Base-by-base conservation (phyloP, 2,797 vertebrate genomes). In the Saxicola maurus region DNA sequence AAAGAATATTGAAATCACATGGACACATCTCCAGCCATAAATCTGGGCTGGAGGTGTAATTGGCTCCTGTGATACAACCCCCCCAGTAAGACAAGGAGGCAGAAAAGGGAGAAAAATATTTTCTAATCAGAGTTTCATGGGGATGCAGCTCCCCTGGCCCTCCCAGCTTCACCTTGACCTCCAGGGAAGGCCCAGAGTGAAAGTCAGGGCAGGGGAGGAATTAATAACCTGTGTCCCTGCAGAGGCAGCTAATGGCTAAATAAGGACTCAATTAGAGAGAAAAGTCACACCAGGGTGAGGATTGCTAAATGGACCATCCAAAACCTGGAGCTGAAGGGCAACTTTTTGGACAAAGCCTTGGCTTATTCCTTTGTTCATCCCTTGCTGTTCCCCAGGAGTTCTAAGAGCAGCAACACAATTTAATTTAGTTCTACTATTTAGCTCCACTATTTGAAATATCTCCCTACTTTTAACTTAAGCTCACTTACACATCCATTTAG, bases 201-300 rank as follows among this genome's bases (percentile, higher is more conserved):
- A 92, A 56, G 82, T 40, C 37, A 84, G 35, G 66, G 46, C 27
- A 79, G 33, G 56, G 37, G 25, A 53, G 42, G 59, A 53, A 91
- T 92, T 95, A 92, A 92, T 86, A 88, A 91, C 68, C 88, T 91
- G 87, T 51, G 71, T 80, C 92, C 73, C 67, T 2, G 3, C 83
- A 57, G 45, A 0, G n/a, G 87, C 46, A 45, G 87, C 24, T 93
- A 88, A 93, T 19, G 55, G 86, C 75, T 71, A 82, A 73, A 73
- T 23, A 60, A 79, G 82, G 78, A 65, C 46, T 80, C 69, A 90
- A 82, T 92, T 80, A 93, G 79, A 71, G 75, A 73, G 59, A 61
- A 66, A 88, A 95, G 61, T 77, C 86, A 88, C 49, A 11, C 38
- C 1, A 5, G 31, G 51, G 86, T 76, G 64, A 79, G 49, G 25